Percentiles rank a stretch among this genome's conserved stretches.
Conservation (phyloP, 2,113 vertebrate species). For the Asarcornis scutulata region DNA sequence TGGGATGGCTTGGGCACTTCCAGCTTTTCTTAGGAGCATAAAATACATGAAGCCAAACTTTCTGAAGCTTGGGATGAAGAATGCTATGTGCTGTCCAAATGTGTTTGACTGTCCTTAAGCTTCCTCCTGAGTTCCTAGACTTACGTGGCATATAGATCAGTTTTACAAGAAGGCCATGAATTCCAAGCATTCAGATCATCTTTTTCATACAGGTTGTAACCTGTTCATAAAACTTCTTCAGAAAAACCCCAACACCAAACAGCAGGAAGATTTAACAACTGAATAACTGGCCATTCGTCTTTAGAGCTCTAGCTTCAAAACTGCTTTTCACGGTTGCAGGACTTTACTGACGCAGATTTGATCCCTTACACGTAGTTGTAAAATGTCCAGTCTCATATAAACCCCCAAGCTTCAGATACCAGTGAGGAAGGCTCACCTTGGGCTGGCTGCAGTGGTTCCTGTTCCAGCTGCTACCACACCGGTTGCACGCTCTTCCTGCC, state of each 20-base stretch:
- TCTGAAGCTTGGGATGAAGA: background rate
- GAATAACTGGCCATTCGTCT: background rate
- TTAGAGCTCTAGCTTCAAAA: background rate
- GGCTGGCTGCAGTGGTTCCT: constrained; percentile 25
- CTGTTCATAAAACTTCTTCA: background rate
- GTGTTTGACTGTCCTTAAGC: background rate
- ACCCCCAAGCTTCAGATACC: rapidly evolving
- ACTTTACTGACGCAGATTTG: background rate
- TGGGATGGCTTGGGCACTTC: background rate
- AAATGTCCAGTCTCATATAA: background rate
- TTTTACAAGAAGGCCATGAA: background rate
- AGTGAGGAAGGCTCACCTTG: background rate
- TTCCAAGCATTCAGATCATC: background rate
- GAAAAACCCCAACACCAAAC: background rate
- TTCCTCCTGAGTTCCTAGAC: background rate
- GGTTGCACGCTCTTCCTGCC: background rate
- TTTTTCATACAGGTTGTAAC: background rate
- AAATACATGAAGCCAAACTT: background rate
- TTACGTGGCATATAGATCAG: background rate
- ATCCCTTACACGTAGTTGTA: background rate
- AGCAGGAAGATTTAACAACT: background rate
- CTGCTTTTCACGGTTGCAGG: background rate
- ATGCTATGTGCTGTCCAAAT: background rate
- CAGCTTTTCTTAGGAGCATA: background rate
- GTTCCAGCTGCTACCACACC: background rate